phyloP scores from a whole-genome alignment of 2,888 invertebrate species.

The Nemotelus nigrinus region DNA sequence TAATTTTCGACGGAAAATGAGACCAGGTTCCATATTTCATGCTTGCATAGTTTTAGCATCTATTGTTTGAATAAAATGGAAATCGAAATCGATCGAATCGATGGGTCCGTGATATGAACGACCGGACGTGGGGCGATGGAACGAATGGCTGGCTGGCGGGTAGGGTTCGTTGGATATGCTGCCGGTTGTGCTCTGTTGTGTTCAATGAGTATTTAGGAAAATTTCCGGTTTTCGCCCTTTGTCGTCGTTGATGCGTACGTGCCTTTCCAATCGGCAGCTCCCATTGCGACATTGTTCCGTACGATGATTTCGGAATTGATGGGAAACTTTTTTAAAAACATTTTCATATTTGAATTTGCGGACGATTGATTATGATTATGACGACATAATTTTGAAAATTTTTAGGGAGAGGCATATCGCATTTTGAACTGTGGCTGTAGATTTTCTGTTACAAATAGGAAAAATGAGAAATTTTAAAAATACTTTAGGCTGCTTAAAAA shows the following conservation, averaged over 20 bases:
- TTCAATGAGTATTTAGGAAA: slow-evolving; percentile 30
- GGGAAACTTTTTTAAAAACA: not conserved
- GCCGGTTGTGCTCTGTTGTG: not conserved
- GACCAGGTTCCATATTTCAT: slow-evolving; percentile 33
- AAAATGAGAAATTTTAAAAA: too few relatives aligned
- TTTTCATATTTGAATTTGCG: not conserved
- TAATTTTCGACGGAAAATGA: slow-evolving; percentile 35
- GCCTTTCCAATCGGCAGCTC: not conserved
- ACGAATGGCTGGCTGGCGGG: slow-evolving; percentile 16
- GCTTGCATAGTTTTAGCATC: slow-evolving; percentile 39
- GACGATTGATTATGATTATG: not conserved
- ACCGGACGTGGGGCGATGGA: not conserved
- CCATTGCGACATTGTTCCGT: not conserved
- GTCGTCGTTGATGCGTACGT: slow-evolving; percentile 29
- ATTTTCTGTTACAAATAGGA: too few relatives aligned
- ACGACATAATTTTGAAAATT: not conserved
- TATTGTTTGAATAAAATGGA: slow-evolving; percentile 38
- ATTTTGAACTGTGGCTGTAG: too few relatives aligned
- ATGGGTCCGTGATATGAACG: not conserved
- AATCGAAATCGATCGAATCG: slow-evolving; percentile 12
- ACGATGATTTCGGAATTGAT: not conserved
- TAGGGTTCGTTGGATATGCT: not conserved
- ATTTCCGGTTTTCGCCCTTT: slow-evolving; percentile 34
- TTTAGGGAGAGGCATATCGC: not conserved
- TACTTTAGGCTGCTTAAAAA: too few relatives aligned